Evolutionary conservation across 2,888 invertebrate species (phyloP), one percentile per base, ranked within the genome.

Genomic region (Dilophus febrilis): DNA sequence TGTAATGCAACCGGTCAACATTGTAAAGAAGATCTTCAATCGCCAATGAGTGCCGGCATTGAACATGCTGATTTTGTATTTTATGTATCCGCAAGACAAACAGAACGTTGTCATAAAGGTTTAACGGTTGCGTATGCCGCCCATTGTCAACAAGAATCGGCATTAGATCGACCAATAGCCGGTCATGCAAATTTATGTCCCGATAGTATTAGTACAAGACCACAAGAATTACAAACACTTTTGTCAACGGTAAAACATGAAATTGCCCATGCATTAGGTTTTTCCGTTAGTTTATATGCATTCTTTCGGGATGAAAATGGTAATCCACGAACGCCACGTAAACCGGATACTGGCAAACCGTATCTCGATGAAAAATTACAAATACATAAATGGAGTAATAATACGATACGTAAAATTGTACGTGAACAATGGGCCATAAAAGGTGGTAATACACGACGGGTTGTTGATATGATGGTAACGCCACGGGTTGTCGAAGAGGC

Each of bases 141-240:
- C 1, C 97, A 98, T 59, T 98, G 98, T 53, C 97, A 98, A 58
- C 92, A 94, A 58, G 97, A 98, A 61, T 73, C 82, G 0, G 80
- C 82, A 1, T 64, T 94, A 28, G 97, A 98, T 64, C 88, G 95
- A 46, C 98, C 98, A 0, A 91, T 98, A 42, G 97, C 97, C 1
- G 98, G 98, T 0, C 95, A 98, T 65, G 94, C 97, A 0, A 98
- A 98, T 67, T 76, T 98, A 49, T 98, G 98, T 52, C 98, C 98
- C 0, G 77, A 83, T 16, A 88, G 88, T 52, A 80, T 98, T 46
- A 90, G 87, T 44, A 88, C 87, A 14, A 86, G 86, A 53, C 76
- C 80, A 35, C 82, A 92, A 50, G 94, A 97, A 56, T 66, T 92
- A 49, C 88, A 86, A 49, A 90, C 86, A 1, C 69, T 92, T 3